Percentiles rank a stretch among this genome's conserved stretches.
Evolutionary conservation across 2,888 invertebrate species (phyloP).

Genomic region (Stenichneumon culpator): DNA sequence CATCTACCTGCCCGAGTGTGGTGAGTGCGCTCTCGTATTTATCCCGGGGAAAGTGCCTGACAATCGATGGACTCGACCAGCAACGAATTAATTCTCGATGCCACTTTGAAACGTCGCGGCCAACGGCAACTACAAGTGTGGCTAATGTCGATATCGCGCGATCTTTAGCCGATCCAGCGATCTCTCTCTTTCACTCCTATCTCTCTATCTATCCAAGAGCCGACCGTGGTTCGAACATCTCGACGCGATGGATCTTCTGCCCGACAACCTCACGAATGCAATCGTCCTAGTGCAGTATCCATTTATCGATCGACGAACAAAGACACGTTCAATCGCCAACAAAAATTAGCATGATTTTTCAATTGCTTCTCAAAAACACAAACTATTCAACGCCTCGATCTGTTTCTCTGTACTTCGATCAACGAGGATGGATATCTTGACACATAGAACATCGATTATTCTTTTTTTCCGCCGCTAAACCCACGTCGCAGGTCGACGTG

Average conservation of each 20-base stretch:
- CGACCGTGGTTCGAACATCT: constrained; percentile 7
- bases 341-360: constrained; percentile 2
- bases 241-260: not conserved
- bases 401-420: not conserved
- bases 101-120: constrained; percentile 59
- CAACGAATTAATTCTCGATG: constrained; percentile 76
- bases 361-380: not conserved
- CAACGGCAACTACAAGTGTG: constrained; percentile 46
- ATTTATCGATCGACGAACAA: not conserved
- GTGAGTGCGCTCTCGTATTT: constrained; percentile 78
- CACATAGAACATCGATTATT: not conserved
- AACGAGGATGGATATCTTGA: not conserved
- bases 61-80: constrained; percentile 77
- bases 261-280: not conserved
- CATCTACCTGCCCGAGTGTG: constrained; percentile 83
- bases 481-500: constrained; percentile 7
- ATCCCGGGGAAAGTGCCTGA: constrained; percentile 76
- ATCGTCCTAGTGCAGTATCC: not conserved
- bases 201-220: constrained; percentile 17
- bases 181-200: constrained; percentile 42
- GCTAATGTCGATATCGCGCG: constrained; percentile 50
- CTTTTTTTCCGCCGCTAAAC: not conserved
- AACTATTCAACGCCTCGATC: not conserved
- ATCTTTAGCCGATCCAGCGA: constrained; percentile 45
- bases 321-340: not conserved